These are phyloP conservation scores for Xestia rhomboidea DNA, from an alignment of 2,888 invertebrate species.

Conservation along the genomic window DNA sequence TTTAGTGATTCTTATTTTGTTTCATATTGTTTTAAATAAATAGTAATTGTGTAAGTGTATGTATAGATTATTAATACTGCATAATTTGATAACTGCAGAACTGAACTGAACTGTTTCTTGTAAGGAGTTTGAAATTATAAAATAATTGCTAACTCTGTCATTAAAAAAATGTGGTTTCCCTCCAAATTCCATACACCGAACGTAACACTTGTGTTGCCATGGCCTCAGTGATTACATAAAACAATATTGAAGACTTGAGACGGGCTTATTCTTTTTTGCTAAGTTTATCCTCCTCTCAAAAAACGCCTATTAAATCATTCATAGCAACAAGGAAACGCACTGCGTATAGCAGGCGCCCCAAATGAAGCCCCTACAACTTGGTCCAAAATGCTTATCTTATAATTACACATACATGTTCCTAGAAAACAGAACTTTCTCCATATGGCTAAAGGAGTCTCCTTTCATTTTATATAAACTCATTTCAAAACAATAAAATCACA, in stretches of 20 bases:
- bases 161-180: not conserved
- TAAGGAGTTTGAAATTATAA: not conserved
- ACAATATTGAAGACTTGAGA: not conserved
- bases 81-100: not conserved
- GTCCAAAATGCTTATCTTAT: not conserved
- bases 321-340: not conserved
- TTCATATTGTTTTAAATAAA: not conserved
- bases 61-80: not conserved
- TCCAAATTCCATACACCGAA: not conserved
- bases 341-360: not conserved
- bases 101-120: not conserved
- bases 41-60: no score
- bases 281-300: not conserved
- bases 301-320: not conserved
- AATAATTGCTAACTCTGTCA: not conserved
- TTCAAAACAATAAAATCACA: not conserved
- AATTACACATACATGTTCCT: not conserved
- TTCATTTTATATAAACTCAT: not conserved
- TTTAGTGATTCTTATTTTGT: not conserved
- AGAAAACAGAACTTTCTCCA: not conserved
- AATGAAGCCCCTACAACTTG: not conserved
- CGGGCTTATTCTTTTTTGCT: not conserved
- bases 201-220: not conserved
- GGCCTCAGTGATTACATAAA: not conserved
- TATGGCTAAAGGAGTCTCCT: not conserved